Evolutionary conservation across 2,797 vertebrate genomes (phyloP).

Genomic region (Gymnocypris eckloni): DNA sequence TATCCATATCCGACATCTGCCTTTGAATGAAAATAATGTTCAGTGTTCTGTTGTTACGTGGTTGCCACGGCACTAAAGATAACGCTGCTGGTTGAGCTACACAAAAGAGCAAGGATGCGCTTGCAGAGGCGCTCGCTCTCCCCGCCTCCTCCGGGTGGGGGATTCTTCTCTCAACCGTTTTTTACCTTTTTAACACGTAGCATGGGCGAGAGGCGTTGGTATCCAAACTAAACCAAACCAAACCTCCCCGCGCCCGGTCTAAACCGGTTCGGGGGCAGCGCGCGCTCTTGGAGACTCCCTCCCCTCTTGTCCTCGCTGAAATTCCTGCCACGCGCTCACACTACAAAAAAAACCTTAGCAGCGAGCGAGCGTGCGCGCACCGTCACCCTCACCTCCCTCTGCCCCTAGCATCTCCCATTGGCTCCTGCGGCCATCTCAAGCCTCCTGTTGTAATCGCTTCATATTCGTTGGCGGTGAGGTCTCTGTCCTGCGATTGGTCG

Average conservation of each 20-base stretch:
- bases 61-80: slow-evolving; percentile 30
- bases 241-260: slow-evolving; percentile 77
- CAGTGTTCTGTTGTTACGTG: neutral
- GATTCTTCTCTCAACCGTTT: slow-evolving; percentile 49
- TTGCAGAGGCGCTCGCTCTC: neutral
- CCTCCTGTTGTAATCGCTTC: slow-evolving; percentile 64
- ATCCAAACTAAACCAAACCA: slow-evolving; percentile 62
- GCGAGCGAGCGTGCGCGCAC: slow-evolving; percentile 50
- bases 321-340: slow-evolving; percentile 66
- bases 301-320: slow-evolving; percentile 47
- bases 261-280: slow-evolving; percentile 81
- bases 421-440: slow-evolving; percentile 40
- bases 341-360: slow-evolving; percentile 5
- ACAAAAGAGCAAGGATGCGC: slow-evolving; percentile 45
- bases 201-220: slow-evolving; percentile 60
- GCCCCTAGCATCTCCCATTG: slow-evolving; percentile 64
- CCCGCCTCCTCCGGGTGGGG: slow-evolving; percentile 2
- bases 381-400: slow-evolving; percentile 31
- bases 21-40: neutral
- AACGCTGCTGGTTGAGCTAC: neutral
- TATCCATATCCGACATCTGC: neutral
- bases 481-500: slow-evolving; percentile 67
- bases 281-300: slow-evolving; percentile 70
- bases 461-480: slow-evolving; percentile 60
- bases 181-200: slow-evolving; percentile 63